Conservation (phyloP, 2,797 vertebrate genomes). For the Ambastaia sidthimunki region DNA sequence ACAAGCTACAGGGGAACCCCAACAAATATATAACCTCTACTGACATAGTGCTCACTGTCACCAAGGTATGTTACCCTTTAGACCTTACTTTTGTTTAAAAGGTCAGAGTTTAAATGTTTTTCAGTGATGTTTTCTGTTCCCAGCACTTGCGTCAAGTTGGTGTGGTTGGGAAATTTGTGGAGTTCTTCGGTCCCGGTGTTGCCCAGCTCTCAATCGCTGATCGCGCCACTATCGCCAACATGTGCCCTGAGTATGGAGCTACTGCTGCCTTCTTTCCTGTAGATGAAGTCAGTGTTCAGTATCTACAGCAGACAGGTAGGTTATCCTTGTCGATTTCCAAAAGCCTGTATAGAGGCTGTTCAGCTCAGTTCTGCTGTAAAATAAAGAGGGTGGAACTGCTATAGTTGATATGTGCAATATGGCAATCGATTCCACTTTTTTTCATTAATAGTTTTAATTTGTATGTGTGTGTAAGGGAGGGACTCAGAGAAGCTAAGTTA, state of each 20-base stretch:
- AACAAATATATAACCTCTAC: constrained; percentile 91
- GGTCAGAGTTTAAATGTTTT: background rate
- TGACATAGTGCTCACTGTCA: constrained; percentile 96
- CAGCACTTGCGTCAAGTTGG: constrained; percentile 89
- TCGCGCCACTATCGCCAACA: constrained; percentile 96
- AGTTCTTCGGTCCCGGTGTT: constrained; percentile 96
- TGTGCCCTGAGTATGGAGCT: constrained; percentile 98
- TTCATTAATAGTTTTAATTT: constrained; percentile 7
- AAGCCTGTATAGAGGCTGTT: background rate
- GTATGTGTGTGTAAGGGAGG: constrained; percentile 77
- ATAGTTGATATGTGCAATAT: background rate
- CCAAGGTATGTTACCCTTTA: constrained; percentile 83
- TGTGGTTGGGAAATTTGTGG: constrained; percentile 96
- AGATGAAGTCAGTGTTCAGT: constrained; percentile 88
- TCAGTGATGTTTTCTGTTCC: background rate
- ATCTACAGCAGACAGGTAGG: constrained; percentile 91
- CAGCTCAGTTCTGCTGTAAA: too few species aligned
- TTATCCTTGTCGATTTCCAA: constrained; percentile 1
- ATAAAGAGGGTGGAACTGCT: background rate
- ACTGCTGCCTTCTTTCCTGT: constrained; percentile 96
- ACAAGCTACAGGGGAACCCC: constrained; percentile 85
- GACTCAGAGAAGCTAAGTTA: constrained; percentile 81
- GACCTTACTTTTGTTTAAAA: background rate
- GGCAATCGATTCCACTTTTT: background rate
- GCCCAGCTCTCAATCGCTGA: constrained; percentile 94